Evolutionary conservation across 2,888 invertebrate species (phyloP).

Genomic region (Galerucella nymphaeae): DNA sequence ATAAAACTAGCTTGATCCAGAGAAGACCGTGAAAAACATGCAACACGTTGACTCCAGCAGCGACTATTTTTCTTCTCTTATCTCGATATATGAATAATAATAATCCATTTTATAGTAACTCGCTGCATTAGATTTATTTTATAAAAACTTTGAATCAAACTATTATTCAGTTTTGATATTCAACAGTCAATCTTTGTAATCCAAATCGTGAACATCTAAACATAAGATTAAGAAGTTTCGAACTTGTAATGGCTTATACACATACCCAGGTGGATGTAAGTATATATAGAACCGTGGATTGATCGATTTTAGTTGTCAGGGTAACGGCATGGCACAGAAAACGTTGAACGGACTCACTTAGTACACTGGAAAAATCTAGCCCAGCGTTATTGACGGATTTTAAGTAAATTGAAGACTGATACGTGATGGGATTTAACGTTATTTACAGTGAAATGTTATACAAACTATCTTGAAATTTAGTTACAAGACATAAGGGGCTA

Average conservation of each 20-base stretch:
- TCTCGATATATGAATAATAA: background rate
- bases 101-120: background rate
- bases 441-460: no score
- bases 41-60: no score
- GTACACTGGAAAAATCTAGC: constrained; percentile 6
- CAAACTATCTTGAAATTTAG: no score
- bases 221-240: constrained; percentile 10
- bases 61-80: no score
- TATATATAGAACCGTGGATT: constrained; percentile 24
- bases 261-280: constrained; percentile 12
- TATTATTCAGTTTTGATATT: background rate
- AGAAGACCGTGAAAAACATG: no score
- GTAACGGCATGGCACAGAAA: constrained; percentile 37
- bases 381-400: background rate
- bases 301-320: constrained; percentile 39
- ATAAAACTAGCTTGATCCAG: no score
- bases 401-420: no score
- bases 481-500: no score
- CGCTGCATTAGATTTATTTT: background rate
- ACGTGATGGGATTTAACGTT: no score
- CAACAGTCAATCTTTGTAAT: background rate
- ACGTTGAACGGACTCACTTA: background rate
- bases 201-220: constrained; percentile 11
- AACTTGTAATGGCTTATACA: constrained; percentile 7
- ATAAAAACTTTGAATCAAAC: background rate